Conservation (phyloP, 2,888 invertebrate genomes). For the Trissolcus brochymenae region DNA sequence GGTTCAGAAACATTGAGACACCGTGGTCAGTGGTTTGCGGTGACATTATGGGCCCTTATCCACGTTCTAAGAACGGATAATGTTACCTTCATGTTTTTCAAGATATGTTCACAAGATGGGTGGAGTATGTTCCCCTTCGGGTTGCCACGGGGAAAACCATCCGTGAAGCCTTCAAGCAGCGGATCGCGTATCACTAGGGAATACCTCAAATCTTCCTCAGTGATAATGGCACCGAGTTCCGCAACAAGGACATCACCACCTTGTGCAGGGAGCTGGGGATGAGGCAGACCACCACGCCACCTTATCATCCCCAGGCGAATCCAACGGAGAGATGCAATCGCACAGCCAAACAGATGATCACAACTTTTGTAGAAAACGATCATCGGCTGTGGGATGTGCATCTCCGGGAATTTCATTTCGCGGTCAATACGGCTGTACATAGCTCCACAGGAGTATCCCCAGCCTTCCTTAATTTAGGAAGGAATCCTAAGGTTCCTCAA, state of each 20-base stretch:
- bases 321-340: constrained; percentile 6
- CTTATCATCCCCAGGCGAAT: constrained; percentile 9
- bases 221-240: constrained; percentile 6
- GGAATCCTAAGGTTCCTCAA: constrained; percentile 1
- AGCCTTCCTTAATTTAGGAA: neutral
- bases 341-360: constrained; percentile 11
- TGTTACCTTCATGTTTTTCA: too few species aligned
- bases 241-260: neutral
- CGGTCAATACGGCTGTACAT: neutral
- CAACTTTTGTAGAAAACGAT: neutral
- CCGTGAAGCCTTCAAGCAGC: constrained; percentile 16
- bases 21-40: too few species aligned
- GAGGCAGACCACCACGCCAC: neutral
- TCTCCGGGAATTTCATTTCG: neutral
- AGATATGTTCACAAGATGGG: too few species aligned
- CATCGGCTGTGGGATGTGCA: neutral
- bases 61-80: too few species aligned
- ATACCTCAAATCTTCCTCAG: constrained; percentile 52
- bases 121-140: constrained; percentile 16
- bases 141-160: neutral
- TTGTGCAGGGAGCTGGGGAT: neutral
- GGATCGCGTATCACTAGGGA: constrained; percentile 54
- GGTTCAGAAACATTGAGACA: too few species aligned
- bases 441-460: neutral
- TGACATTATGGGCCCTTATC: too few species aligned